Evolutionary conservation across 2,113 vertebrate genomes (phyloP).

Genomic region (Narcine bancroftii): DNA sequence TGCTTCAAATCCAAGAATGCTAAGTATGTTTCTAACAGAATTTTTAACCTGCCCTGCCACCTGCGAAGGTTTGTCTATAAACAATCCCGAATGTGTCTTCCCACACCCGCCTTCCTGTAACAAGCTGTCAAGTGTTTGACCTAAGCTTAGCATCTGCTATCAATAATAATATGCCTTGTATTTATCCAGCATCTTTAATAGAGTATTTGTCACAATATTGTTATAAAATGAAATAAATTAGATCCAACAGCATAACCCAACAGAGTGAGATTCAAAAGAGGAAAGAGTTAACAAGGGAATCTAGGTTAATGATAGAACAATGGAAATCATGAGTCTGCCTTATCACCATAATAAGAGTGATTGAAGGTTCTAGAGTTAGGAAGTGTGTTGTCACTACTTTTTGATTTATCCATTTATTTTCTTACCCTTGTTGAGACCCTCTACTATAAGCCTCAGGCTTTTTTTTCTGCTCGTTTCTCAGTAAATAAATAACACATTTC

Average conservation of each 20-base stretch:
- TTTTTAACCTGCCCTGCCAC: too few species aligned
- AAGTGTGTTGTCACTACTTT: not conserved
- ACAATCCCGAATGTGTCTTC: too few species aligned
- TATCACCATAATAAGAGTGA: too few species aligned
- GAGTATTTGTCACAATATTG: not conserved
- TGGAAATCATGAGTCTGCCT: not conserved
- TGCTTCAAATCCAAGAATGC: too few species aligned
- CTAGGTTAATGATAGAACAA: not conserved
- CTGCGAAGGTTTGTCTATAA: too few species aligned
- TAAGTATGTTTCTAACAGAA: too few species aligned
- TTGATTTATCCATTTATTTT: not conserved
- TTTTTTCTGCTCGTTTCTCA: not conserved
- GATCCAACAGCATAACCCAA: too few species aligned
- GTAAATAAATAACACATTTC: slow-evolving; percentile 27
- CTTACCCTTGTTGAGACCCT: not conserved
- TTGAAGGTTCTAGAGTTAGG: not conserved
- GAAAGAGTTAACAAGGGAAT: not conserved
- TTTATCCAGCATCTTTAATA: not conserved
- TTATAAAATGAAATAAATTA: too few species aligned
- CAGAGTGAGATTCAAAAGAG: too few species aligned
- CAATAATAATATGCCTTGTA: not conserved
- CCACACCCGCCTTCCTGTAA: not conserved
- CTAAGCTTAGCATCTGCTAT: not conserved
- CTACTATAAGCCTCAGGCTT: not conserved
- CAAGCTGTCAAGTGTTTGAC: not conserved